These are phyloP conservation scores for Oryzias woworae DNA, from an alignment of 2,113 vertebrate genomes.

Conservation along the genomic window DNA sequence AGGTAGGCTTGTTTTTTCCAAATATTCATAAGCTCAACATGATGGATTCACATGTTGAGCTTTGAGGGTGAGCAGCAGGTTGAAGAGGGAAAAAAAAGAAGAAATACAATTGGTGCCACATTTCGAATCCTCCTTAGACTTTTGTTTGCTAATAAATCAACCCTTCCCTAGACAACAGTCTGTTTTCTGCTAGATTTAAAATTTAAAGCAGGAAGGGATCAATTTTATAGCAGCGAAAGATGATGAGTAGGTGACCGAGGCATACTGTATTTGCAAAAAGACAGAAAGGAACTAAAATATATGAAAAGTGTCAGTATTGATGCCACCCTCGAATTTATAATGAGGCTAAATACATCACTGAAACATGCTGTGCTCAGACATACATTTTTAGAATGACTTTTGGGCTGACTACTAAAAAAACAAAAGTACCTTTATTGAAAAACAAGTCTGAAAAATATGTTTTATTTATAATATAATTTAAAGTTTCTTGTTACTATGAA, in stretches of 20 bases:
- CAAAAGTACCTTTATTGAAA: too few relatives aligned
- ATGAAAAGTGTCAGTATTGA: background rate
- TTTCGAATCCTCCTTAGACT: slow-evolving; percentile 58
- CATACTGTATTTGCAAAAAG: slow-evolving; percentile 26
- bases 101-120: slow-evolving; percentile 55
- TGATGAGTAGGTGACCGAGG: slow-evolving; percentile 35
- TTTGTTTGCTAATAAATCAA: slow-evolving; percentile 38
- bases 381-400: too few relatives aligned
- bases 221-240: slow-evolving; percentile 60
- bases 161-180: slow-evolving; percentile 50
- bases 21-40: background rate
- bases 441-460: too few relatives aligned
- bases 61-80: slow-evolving; percentile 63
- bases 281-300: slow-evolving; percentile 40
- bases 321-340: too few relatives aligned
- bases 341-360: too few relatives aligned
- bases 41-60: slow-evolving; percentile 53
- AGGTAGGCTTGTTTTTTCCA: background rate
- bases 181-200: slow-evolving; percentile 66
- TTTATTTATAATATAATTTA: too few relatives aligned
- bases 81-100: slow-evolving; percentile 49
- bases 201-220: slow-evolving; percentile 61
- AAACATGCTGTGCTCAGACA: too few relatives aligned
- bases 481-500: too few relatives aligned
- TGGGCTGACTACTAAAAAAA: too few relatives aligned